Evolutionary conservation across 2,797 vertebrate genomes (phyloP), one percentile per base, ranked within the genome.

Genomic region (Huso huso): DNA sequence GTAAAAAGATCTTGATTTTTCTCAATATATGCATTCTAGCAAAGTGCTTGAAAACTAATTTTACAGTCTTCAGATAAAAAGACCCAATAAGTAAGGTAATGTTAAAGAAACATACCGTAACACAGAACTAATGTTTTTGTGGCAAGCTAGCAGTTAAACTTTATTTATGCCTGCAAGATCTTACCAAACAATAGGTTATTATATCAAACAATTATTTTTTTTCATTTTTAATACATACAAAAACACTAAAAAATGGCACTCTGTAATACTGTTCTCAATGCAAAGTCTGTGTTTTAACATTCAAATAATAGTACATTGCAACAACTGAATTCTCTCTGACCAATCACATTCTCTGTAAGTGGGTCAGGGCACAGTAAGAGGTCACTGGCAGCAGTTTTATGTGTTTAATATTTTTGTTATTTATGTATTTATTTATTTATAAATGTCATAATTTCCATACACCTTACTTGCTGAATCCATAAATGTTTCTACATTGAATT

Each of bases 101-200:
- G 4, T 37, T 37, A 37, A 37, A 37, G 23, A 64, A 64, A 61
- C 13, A 67, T 61, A 49, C 49, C 65, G 63, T 63, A 18, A 69
- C 55, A 37, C 12, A 50, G 65, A 10, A 62, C 50, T 9, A 1
- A 0, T 52, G 65, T 49, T 57, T 78, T 69, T 66, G 72, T 80
- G 74, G 72, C 77, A 81, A 79, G 73, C 80, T 75, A 81, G 79
- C 80, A 78, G 78, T 84, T 83, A 73, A 77, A 75, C 67, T 71
- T 90, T 85, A 86, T 88, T 84, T 86, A 84, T 81, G 76, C 81
- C 86, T 82, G 83, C 84, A 86, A 76, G 85, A 77, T 82, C 77
- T 82, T 65, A 76, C 80, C 78, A 79, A 83, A 76, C 71, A 77
- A 71, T 71, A 79, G 77, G 77, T 82, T 81, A 85, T 88, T 73